A percentile compares a stretch with the other conserved stretches of the same genome.
phyloP scores from a whole-genome alignment of 2,888 invertebrate genomes.

The Lathronympha strigana region DNA sequence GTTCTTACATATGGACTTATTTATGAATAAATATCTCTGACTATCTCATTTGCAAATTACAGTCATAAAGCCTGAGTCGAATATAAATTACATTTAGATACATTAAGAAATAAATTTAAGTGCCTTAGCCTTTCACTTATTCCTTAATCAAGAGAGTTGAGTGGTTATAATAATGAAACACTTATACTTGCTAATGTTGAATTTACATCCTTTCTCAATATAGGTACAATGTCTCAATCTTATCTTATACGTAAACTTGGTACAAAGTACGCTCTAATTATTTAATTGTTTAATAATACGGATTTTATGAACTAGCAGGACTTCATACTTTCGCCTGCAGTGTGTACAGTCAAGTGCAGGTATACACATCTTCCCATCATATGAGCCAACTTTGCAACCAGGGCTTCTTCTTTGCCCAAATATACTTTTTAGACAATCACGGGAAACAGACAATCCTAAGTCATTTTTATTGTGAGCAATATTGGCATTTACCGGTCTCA shows the following conservation, averaged over 20 bases:
- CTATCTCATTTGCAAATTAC: slow-evolving; percentile 28
- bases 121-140: slow-evolving; percentile 23
- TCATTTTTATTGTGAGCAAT: too few species aligned
- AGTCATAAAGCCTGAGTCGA: slow-evolving; percentile 25
- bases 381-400: too few species aligned
- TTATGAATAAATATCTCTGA: slow-evolving; percentile 17
- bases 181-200: slow-evolving; percentile 36
- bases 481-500: too few species aligned
- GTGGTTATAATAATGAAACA: slow-evolving; percentile 34
- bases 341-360: too few species aligned
- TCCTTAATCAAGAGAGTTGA: slow-evolving; percentile 19
- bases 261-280: slow-evolving; percentile 23
- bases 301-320: background rate
- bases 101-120: slow-evolving; percentile 39
- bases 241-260: slow-evolving; percentile 17
- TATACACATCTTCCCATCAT: too few species aligned
- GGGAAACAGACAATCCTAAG: too few species aligned
- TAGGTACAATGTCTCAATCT: slow-evolving; percentile 36
- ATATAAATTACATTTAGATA: slow-evolving; percentile 27
- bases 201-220: slow-evolving; percentile 36
- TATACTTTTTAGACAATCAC: too few species aligned
- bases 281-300: slow-evolving; percentile 14
- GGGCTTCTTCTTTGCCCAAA: too few species aligned
- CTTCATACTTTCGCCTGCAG: background rate
- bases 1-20: slow-evolving; percentile 7